Evolutionary conservation across 2,113 vertebrate species (phyloP).

Genomic region (Orthochromis malagaraziensis): DNA sequence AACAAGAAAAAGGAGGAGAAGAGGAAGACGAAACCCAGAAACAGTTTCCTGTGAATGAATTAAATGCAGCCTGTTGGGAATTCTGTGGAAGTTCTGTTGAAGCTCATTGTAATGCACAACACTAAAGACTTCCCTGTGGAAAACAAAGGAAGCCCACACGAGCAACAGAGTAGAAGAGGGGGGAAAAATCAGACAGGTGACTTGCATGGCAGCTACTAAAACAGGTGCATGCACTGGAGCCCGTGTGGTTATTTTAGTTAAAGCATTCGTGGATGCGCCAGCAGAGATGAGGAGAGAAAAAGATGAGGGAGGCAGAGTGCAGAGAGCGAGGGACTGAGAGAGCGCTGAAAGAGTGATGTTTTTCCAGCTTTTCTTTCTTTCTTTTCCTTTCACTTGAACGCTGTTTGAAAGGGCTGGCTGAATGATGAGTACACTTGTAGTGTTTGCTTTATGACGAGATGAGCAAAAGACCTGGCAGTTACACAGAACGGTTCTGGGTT

Average conservation of each 20-base stretch:
- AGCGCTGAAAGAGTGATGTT: constrained; percentile 20
- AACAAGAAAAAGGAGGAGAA: neutral
- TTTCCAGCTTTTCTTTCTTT: constrained; percentile 12
- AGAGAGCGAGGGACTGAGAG: neutral
- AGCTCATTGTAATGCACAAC: constrained; percentile 12
- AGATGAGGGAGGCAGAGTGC: neutral
- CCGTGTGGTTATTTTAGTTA: constrained; percentile 17
- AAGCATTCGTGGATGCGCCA: constrained; percentile 1
- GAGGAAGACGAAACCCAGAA: neutral
- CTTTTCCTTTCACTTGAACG: neutral
- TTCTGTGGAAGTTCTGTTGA: neutral
- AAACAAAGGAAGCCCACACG: neutral
- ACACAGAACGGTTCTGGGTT: neutral
- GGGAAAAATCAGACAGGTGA: neutral
- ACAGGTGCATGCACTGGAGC: constrained; percentile 13
- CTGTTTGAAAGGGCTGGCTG: neutral
- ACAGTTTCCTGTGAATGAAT: constrained; percentile 23
- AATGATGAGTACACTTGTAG: constrained; percentile 12
- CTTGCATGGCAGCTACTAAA: neutral
- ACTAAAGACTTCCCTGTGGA: constrained; percentile 7
- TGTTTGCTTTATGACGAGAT: neutral
- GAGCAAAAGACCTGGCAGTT: neutral
- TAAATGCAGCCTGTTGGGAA: neutral
- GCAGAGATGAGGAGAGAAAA: constrained; percentile 21
- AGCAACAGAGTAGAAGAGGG: neutral